These are phyloP conservation scores for Heliconius aoede DNA, from an alignment of 2,888 invertebrate genomes.

Conservation along the genomic window DNA sequence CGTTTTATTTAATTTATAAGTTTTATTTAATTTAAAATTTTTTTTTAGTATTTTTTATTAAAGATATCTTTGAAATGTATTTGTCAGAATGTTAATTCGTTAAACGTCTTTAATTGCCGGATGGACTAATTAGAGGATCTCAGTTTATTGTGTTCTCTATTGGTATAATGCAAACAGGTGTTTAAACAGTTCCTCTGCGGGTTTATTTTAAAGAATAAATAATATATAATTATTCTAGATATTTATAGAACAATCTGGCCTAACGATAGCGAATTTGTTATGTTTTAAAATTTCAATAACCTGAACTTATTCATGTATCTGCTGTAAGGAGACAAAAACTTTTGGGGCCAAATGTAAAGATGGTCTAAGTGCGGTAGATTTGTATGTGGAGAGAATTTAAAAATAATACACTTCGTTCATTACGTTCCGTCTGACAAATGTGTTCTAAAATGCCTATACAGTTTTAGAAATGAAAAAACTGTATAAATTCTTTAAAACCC, in stretches of 20 bases:
- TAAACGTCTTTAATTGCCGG: constrained; percentile 44
- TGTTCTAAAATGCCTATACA: too few relatives aligned
- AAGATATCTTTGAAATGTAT: constrained; percentile 20
- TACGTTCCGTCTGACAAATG: too few relatives aligned
- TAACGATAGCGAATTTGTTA: not conserved
- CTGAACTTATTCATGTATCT: not conserved
- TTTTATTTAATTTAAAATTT: too few relatives aligned
- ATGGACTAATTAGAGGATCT: constrained; percentile 39
- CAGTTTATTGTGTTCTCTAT: constrained; percentile 24
- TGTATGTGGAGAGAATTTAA: too few relatives aligned
- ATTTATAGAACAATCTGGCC: not conserved
- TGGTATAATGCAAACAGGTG: constrained; percentile 6
- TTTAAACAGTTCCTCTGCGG: not conserved
- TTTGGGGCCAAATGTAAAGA: too few relatives aligned
- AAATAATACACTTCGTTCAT: too few relatives aligned
- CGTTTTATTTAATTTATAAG: too few relatives aligned
- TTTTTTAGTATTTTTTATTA: constrained; percentile 37
- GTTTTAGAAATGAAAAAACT: not conserved
- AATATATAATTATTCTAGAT: not conserved
- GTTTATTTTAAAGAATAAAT: not conserved
- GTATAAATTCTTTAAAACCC: not conserved
- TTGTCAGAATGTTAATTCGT: constrained; percentile 41
- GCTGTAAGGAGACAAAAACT: too few relatives aligned
- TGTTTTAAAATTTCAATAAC: not conserved
- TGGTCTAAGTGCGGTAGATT: too few relatives aligned